A percentile compares a stretch with the other conserved stretches of the same genome.
These are phyloP conservation scores for Fulica atra DNA, from an alignment of 2,113 vertebrate species.

Conservation along the genomic window DNA sequence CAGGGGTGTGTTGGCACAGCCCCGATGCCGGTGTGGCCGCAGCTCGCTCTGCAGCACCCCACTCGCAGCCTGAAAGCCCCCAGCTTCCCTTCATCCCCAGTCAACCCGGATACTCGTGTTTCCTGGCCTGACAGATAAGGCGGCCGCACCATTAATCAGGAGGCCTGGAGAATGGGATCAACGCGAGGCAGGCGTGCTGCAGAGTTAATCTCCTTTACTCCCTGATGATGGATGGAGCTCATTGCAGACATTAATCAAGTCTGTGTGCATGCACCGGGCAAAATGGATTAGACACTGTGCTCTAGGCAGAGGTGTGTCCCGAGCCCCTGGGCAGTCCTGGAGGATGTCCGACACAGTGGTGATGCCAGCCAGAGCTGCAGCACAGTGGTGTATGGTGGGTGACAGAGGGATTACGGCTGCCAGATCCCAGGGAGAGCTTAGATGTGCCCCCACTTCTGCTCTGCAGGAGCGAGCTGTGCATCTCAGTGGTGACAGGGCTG, in stretches of 20 bases:
- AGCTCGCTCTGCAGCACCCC: not conserved
- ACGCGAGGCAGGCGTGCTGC: not conserved
- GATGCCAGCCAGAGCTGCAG: not conserved
- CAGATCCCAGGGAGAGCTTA: not conserved
- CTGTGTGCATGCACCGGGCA: not conserved
- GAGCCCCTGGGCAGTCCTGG: not conserved
- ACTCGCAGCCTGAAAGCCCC: accelerated
- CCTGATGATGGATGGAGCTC: slow-evolving; percentile 46
- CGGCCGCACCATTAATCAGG: not conserved
- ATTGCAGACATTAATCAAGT: slow-evolving; percentile 62
- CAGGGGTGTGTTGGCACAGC: not conserved
- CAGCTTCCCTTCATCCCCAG: not conserved
- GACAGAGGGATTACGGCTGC: not conserved
- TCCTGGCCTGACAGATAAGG: slow-evolving; percentile 47
- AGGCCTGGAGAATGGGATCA: slow-evolving; percentile 49
- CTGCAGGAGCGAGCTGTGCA: not conserved
- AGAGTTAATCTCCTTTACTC: slow-evolving; percentile 60
- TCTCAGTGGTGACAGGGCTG: not conserved
- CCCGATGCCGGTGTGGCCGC: not conserved
- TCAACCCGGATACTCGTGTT: not conserved
- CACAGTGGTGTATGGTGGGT: accelerated
- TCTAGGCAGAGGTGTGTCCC: not conserved
- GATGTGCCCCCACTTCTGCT: not conserved
- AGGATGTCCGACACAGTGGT: accelerated
- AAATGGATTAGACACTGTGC: slow-evolving; percentile 20